Conservation (phyloP, 2,113 vertebrate species). For the Anser cygnoides region DNA sequence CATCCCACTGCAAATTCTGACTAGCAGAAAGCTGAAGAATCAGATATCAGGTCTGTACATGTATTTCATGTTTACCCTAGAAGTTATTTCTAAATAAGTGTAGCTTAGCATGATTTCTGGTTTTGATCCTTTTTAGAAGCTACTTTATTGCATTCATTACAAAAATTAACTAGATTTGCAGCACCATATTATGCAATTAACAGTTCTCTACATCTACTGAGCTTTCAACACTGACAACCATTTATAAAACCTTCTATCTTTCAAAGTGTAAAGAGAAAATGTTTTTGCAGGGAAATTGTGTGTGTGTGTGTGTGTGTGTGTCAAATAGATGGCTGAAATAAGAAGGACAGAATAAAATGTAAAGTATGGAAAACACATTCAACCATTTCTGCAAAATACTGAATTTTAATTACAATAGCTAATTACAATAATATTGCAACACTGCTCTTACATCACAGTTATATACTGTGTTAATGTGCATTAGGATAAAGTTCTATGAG, state of each 20-base stretch:
- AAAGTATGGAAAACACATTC: neutral
- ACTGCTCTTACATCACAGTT: neutral
- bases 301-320: neutral
- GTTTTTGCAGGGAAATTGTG: neutral
- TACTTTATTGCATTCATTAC: neutral
- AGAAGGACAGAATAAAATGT: neutral
- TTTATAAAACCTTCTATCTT: neutral
- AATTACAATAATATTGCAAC: neutral
- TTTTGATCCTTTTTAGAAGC: neutral
- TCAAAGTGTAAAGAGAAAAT: neutral
- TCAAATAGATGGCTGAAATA: neutral
- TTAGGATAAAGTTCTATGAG: neutral
- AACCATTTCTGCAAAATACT: neutral
- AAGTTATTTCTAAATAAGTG: neutral
- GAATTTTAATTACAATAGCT: constrained; percentile 11
- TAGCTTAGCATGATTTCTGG: neutral
- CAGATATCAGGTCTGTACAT: neutral
- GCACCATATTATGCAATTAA: constrained; percentile 18
- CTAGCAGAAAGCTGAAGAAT: neutral
- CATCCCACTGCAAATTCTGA: neutral
- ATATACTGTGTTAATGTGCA: neutral
- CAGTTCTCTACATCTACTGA: neutral
- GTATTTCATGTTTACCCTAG: neutral
- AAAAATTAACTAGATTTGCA: constrained; percentile 31
- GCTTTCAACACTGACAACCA: neutral